Evolutionary conservation across 2,113 vertebrate genomes (phyloP), one percentile per base, ranked within the genome.

Genomic region (Dolichotis patagonum): DNA sequence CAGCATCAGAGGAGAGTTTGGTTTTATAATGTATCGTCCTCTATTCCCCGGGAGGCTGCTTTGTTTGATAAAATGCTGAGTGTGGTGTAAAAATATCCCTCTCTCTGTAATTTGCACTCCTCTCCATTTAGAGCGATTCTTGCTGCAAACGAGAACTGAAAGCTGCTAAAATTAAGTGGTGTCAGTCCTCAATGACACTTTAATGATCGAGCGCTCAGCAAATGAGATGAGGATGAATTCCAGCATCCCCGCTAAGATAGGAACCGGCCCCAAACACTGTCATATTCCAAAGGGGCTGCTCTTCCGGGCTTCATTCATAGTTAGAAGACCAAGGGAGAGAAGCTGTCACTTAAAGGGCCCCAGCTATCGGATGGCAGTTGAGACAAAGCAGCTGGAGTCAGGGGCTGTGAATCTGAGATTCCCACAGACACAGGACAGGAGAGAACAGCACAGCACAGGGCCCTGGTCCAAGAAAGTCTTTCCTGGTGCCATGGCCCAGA

Each of bases 111-210:
- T 98, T 98, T 98, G 98, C 98, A 97, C 98, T 98, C 98, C 98
- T 98, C 98, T 99, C 98, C 98, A 98, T 98, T 99, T 98, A 98
- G 99, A 99, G 98, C 98, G 98, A 98, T 98, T 99, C 98, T 98
- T 98, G 96, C 98, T 98, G 98, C 98, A 98, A 98, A 99, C 96
- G 98, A 99, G 99, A 99, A 99, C 98, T 99, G 99, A 99, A 99
- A 99, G 99, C 99, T 99, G 99, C 99, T 99, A 99, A 99, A 99
- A 99, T 99, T 99, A 99, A 99, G 99, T 99, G 99, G 99, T 99
- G 99, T 99, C 99, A 99, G 99, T 99, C 99, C 99, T 99, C 99
- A 99, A 99, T 99, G 99, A 99, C 99, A 99, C 99, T 99, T 99
- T 99, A 99, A 99, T 99, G 99, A 99, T 99, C 99, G 99, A 99